Base-by-base conservation (phyloP, 2,888 invertebrate species). In the Lacanobia wlatinum region DNA sequence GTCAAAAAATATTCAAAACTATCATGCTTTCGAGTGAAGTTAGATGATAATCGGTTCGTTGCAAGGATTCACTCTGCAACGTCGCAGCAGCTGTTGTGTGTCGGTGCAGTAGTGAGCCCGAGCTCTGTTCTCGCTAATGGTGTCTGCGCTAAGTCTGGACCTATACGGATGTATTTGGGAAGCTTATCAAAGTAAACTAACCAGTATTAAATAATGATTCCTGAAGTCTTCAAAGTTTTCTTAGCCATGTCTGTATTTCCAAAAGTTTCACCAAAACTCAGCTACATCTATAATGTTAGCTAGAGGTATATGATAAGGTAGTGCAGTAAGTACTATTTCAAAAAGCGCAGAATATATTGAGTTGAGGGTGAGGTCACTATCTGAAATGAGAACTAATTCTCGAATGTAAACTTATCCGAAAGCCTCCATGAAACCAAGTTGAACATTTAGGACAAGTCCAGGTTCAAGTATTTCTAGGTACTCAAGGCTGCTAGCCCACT, bases 51-150 rank as follows among this genome's bases (percentile, higher is more conserved):
- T 82, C 87, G 78, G 1, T 96, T 87, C 78, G 92, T 91, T 7
- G 96, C 94, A 18, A 89, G 94, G 84, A 93, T 96, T 77, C 89
- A 94, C 78, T 94, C 92, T 0, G 83, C 90, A 23, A 83, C 90
- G 21, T 87, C 93, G 14, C 89, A 91, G 28, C 90, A 94, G 73
- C 78, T 95, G 28, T 83, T 96, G 61, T 96, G 96, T 75, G 83
- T 96, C 12, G 95, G 95, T 18, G 95, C 94, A 23, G 90, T 95
- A 23, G 77, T 96, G 3, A 92, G 92, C 73, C 70, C 80, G 1
- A 90, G 84, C 52, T 91, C 92, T 53, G 90, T 95, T 56, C 70
- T 96, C 38, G 92, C 92, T 5, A 92, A 89, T 78, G 92, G 92
- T 23, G 87, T 93, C 16, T 95, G 95, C 79, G 85, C 90, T 8